Evolutionary conservation across 2,797 vertebrate species (phyloP), one percentile per base, ranked within the genome.

Genomic region (Danio jaintianensis): DNA sequence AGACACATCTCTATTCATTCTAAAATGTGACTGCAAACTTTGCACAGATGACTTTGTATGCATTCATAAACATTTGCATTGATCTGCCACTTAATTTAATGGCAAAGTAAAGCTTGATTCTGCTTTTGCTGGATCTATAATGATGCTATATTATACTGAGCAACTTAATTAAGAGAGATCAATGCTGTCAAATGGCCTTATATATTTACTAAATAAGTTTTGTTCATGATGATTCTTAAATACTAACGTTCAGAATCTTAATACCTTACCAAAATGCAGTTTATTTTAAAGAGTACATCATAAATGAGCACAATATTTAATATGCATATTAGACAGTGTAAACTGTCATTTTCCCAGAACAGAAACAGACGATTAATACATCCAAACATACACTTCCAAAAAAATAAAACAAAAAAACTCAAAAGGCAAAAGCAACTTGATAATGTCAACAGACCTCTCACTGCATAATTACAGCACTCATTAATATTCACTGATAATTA

Each of bases 231-330:
- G 38, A 12, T 29, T 76, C 18, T 63, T 8, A 50, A 61, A 50
- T 48, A 74, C 18, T 75, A 13, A 45, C 43, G n/a, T 18, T 76
- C 18, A 36, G 22, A 48, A 58, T 58, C 11, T n/a, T 16, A 58
- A 58, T 38, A n/a, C 22, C 4, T 38, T 38, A 59, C 8, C 15
- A 78, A 68, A 58, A 55, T 53, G 53, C 40, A 7, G 52, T 55
- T 50, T 42, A 45, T 77, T 76, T 55, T 56, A 67, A 45, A 67
- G 62, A 64, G n/a, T 7, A 48, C 36, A 70, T 7, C 9, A 42
- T n/a, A 55, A 43, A 64, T 53, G 16, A 53, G 52, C 47, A 64
- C 29, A 20, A 62, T 20, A 62, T 75, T 29, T 66, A 20, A 45
- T 29, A 64, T 67, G 40, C 40, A 66, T 56, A 45, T 29, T 3